Percentiles rank a stretch among this genome's conserved stretches.
phyloP scores from a whole-genome alignment of 1,140 invertebrate species.

The Heterodera schachtii region DNA sequence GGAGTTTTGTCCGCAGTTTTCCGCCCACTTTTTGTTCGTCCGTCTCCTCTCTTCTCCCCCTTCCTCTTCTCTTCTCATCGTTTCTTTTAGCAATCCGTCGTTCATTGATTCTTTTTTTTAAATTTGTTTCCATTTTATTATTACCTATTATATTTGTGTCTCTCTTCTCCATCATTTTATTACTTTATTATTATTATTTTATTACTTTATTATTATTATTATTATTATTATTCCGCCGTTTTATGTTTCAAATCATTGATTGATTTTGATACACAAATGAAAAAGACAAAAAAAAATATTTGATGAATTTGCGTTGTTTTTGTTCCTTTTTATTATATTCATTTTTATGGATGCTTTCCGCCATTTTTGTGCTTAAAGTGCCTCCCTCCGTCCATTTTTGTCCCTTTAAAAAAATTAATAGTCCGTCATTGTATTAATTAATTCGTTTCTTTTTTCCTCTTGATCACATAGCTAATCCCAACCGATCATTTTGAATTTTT shows the following conservation, averaged over 20 bases:
- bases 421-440: no score
- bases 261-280: neutral
- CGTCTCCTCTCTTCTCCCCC: conserved; percentile 6
- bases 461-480: neutral
- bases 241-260: neutral
- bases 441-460: no score
- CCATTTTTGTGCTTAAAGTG: no score
- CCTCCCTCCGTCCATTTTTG: no score
- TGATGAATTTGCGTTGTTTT: no score
- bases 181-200: neutral
- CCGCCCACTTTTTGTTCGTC: conserved; percentile 16
- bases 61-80: neutral
- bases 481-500: neutral
- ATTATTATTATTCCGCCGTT: no score
- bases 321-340: no score
- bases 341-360: no score
- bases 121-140: neutral
- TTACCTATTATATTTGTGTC: conserved; percentile 10
- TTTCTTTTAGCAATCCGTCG: neutral
- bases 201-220: no score
- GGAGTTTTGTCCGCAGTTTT: conserved; percentile 9
- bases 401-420: no score
- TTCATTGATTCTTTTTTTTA: neutral
- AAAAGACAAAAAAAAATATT: neutral
- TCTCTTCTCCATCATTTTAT: neutral